Evolutionary conservation across 2,888 invertebrate species (phyloP).

Genomic region (Sepiola atlantica): DNA sequence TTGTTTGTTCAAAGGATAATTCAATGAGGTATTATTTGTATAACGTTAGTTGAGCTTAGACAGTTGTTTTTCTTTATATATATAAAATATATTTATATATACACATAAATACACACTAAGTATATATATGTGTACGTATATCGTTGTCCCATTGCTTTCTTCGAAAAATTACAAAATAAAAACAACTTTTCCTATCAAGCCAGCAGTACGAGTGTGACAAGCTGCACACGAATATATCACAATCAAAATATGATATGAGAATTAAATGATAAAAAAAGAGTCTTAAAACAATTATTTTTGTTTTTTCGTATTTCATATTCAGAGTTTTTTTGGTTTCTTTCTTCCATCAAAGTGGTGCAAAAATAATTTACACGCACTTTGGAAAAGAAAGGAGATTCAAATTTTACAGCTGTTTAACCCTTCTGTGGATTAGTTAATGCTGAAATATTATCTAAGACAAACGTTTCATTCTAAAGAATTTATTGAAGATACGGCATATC

Average conservation of each 20-base stretch:
- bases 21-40: slow-evolving; percentile 16
- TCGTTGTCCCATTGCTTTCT: neutral
- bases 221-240: neutral
- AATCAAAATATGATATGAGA: slow-evolving; percentile 22
- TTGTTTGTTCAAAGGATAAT: neutral
- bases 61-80: neutral
- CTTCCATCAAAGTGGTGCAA: neutral
- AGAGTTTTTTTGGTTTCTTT: neutral
- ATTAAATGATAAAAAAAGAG: neutral
- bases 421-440: no score
- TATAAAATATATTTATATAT: neutral
- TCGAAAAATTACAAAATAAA: neutral
- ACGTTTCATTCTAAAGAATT: no score
- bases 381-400: neutral
- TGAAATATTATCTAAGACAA: no score
- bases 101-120: neutral
- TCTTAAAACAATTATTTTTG: neutral
- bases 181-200: neutral
- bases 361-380: neutral
- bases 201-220: slow-evolving; percentile 19
- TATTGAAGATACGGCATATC: no score
- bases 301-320: neutral
- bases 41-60: neutral
- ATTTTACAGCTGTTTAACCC: no score
- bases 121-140: neutral